Base-by-base conservation (phyloP, 2,888 invertebrate genomes). In the Aradus depressus region DNA sequence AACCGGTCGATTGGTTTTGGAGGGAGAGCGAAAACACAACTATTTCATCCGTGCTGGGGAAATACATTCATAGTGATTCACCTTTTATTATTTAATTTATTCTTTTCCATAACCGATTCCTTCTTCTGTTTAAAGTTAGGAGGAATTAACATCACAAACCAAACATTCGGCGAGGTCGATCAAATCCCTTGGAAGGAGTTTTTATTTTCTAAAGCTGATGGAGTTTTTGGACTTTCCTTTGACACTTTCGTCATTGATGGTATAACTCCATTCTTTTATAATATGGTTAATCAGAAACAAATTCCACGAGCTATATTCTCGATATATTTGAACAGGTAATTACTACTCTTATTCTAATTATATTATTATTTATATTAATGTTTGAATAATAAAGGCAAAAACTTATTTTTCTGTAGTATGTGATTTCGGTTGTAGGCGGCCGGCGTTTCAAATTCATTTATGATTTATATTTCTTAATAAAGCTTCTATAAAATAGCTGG, bases 101-200 rank as follows among this genome's bases (percentile, higher is more conserved):
- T 37, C 14, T 10, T 37, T 12, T 12, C 37, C 14, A 12, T 16
- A 6, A 37, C 14, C 8, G 19, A 3, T 14, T 31, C 38, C 6
- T 41, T 44, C 31, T 21, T 43, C 38, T 25, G 42, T 59, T 59
- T 61, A 10, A 60, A 79, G 79, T 63, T 80, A 49, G 74, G 72
- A 1, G 74, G 73, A 54, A 60, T 77, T 4, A 66, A 70, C 55
- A 70, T 80, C 3, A 67, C 68, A 52, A 68, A 73, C 49, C 82
- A 81, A 65, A 75, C 75, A n/a, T 84, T 85, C 68, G 77, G 79
- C 14, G 84, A 84, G 67, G 80, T 83, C 53, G 71, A 73, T 1
- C 66, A 70, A 50, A 74, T 84, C 61, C 82, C 83, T 2, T 73
- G 75, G 32, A 35, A 23, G 26, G 71, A 75, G 2, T 81, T 80